Conservation (phyloP, 2,797 vertebrate genomes). For the Diplodus sargus region DNA sequence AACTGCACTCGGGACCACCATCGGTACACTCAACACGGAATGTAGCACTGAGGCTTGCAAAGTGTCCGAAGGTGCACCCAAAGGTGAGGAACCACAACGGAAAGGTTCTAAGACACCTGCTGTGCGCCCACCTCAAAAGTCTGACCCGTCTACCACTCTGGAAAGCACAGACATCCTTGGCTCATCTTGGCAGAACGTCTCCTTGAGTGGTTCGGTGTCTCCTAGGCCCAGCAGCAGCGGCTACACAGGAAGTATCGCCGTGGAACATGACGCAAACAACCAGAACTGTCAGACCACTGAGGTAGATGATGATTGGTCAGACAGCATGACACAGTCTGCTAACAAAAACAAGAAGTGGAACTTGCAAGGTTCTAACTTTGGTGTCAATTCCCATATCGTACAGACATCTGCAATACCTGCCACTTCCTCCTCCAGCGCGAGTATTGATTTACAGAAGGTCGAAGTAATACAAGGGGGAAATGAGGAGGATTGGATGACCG, state of each 20-base stretch:
- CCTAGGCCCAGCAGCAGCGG: conserved; percentile 21
- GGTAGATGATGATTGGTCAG: conserved; percentile 25
- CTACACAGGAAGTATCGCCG: conserved; percentile 21
- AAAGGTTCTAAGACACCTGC: conserved; percentile 5
- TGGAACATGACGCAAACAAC: neutral
- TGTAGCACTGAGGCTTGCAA: conserved; percentile 58
- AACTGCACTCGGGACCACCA: conserved; percentile 88
- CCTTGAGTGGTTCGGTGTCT: conserved; percentile 73
- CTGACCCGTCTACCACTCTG: conserved; percentile 12
- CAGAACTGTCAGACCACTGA: conserved; percentile 60
- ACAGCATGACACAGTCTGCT: neutral
- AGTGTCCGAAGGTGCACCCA: neutral
- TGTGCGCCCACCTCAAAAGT: neutral
- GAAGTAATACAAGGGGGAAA: conserved; percentile 55
- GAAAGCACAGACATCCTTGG: conserved; percentile 60
- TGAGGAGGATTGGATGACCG: conserved; percentile 14
- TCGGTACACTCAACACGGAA: conserved; percentile 67
- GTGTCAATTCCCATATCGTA: conserved; percentile 6
- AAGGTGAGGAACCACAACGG: conserved; percentile 7
- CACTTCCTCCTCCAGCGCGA: conserved; percentile 36
- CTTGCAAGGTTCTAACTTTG: neutral
- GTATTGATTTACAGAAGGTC: conserved; percentile 38
- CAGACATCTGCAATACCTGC: neutral
- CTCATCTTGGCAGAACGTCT: conserved; percentile 86
- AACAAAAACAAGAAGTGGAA: conserved; percentile 38